A percentile compares a stretch with the other conserved stretches of the same genome.
phyloP scores from a whole-genome alignment of 2,797 vertebrate species.

The Gouania willdenowi region DNA sequence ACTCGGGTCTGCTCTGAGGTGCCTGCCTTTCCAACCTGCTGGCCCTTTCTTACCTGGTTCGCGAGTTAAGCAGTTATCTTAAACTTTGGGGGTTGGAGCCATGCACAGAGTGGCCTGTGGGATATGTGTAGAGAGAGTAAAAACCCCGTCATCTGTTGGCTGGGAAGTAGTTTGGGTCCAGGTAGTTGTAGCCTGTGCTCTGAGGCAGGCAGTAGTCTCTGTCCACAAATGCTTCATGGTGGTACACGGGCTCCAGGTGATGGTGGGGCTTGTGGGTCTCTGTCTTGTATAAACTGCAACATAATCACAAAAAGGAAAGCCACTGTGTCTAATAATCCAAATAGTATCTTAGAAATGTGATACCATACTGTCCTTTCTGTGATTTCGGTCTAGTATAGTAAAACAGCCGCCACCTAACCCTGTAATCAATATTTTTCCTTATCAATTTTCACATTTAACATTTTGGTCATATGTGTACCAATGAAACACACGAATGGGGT shows the following conservation, averaged over 20 bases:
- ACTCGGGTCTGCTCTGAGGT: conserved; percentile 47
- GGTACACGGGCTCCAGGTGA: conserved; percentile 90
- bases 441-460: no score
- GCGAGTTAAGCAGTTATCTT: conserved; percentile 77
- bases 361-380: no score
- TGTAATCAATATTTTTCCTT: no score
- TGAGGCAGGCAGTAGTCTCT: conserved; percentile 98
- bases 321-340: no score
- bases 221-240: conserved; percentile 91
- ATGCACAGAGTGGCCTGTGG: conserved; percentile 82
- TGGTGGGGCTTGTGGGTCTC: conserved; percentile 93
- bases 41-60: conserved; percentile 70
- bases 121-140: conserved; percentile 62
- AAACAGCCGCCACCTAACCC: no score
- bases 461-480: no score
- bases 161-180: conserved; percentile 99
- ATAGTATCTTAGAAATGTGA: no score
- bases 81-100: conserved; percentile 84
- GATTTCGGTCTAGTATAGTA: no score
- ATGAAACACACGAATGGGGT: no score
- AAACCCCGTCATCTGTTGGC: conserved; percentile 99
- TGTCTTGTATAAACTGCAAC: conserved; percentile 86
- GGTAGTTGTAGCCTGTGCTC: conserved; percentile 94
- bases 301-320: no score
- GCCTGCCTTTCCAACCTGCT: conserved; percentile 37